phyloP scores from a whole-genome alignment of 1,140 invertebrate genomes.

The Pollicipes pollicipes region DNA sequence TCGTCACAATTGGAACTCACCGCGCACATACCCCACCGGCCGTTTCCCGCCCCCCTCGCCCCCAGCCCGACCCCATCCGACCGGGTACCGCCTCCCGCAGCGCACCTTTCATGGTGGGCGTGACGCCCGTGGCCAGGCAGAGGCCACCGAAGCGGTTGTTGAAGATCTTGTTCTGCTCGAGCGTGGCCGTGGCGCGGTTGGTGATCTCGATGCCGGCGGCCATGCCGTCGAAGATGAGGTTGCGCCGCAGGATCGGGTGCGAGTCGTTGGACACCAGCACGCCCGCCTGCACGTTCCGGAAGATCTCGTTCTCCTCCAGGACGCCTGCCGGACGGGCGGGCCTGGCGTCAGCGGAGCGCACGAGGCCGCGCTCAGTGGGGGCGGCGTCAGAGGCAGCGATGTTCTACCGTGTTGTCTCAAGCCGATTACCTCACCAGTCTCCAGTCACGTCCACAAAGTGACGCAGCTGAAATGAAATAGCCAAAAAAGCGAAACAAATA shows the following conservation, averaged over 20 bases:
- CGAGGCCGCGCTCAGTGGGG: no score
- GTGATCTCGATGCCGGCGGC: constrained; percentile 97
- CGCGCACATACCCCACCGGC: constrained; percentile 97
- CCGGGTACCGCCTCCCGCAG: constrained; percentile 93
- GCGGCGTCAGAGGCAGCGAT: no score
- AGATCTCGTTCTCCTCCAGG: constrained; percentile 88
- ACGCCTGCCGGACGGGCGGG: constrained; percentile 38
- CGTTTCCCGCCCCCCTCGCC: constrained; percentile 87
- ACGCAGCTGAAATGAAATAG: no score
- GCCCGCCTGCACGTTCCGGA: constrained; percentile 94
- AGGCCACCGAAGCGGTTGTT: constrained; percentile 96
- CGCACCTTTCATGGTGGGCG: constrained; percentile 92
- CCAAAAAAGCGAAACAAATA: no score
- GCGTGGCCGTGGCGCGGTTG: constrained; percentile 90
- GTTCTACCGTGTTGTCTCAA: no score
- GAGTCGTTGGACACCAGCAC: constrained; percentile 76
- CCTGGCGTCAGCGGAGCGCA: no score
- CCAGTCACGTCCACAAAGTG: no score
- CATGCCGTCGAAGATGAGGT: constrained; percentile 91
- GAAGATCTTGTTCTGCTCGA: constrained; percentile 94
- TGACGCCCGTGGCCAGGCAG: constrained; percentile 89
- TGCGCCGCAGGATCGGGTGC: constrained; percentile 78
- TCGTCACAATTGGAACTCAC: no score
- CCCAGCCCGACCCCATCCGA: no score
- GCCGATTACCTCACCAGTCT: no score